phyloP scores from a whole-genome alignment of 2,888 invertebrate species.

The Agriotes lineatus region DNA sequence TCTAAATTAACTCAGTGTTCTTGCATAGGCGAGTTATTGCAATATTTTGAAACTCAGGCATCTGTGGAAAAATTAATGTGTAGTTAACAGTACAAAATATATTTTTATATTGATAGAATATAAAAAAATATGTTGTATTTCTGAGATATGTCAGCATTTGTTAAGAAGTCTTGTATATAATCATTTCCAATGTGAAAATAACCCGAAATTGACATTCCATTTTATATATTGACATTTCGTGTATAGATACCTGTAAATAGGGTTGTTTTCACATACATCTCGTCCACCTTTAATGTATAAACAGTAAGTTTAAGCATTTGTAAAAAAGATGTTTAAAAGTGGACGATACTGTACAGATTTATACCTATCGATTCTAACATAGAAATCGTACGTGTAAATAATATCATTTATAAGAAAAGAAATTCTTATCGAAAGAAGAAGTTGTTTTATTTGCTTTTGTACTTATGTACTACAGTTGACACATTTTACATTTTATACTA shows the following conservation, averaged over 20 bases:
- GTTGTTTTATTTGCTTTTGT: slow-evolving; percentile 12
- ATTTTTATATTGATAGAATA: slow-evolving; percentile 53
- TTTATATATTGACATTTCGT: slow-evolving; percentile 55
- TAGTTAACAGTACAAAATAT: slow-evolving; percentile 50
- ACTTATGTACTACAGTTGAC: background rate
- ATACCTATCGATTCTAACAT: slow-evolving; percentile 43
- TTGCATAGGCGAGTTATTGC: slow-evolving; percentile 27
- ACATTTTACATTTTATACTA: background rate
- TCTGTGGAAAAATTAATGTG: slow-evolving; percentile 41
- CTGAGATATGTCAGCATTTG: slow-evolving; percentile 63
- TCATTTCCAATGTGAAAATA: slow-evolving; percentile 60
- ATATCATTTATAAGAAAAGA: slow-evolving; percentile 44
- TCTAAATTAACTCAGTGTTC: background rate
- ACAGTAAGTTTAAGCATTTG: slow-evolving; percentile 35
- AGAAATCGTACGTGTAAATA: slow-evolving; percentile 41
- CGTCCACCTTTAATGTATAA: slow-evolving; percentile 47
- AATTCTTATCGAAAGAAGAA: slow-evolving; percentile 36
- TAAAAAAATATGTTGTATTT: slow-evolving; percentile 54
- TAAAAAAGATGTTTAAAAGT: slow-evolving; percentile 45
- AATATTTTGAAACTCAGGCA: slow-evolving; percentile 54
- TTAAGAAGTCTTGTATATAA: slow-evolving; percentile 54
- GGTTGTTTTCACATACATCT: slow-evolving; percentile 61
- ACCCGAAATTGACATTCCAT: slow-evolving; percentile 62
- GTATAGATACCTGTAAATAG: slow-evolving; percentile 49
- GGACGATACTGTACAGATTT: slow-evolving; percentile 49